A percentile compares a stretch with the other conserved stretches of the same genome.
Conservation (phyloP, 2,888 invertebrate genomes). For the Dicycla oo region DNA sequence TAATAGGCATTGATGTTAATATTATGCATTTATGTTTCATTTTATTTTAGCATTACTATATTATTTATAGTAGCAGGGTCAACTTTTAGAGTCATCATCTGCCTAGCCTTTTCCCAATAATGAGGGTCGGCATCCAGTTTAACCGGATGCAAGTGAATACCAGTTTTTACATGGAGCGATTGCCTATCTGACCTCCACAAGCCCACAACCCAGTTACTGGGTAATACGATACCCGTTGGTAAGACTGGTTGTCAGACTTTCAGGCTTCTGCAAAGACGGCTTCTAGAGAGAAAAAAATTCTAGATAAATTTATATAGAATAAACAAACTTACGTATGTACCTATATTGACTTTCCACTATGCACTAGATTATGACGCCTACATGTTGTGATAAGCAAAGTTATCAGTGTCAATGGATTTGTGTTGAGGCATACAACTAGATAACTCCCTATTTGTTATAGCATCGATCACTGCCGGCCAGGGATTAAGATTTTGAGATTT, state of each 20-base stretch:
- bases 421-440: constrained; percentile 65
- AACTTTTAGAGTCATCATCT: too few species aligned
- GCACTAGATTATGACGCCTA: constrained; percentile 66
- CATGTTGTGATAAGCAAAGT: constrained; percentile 68
- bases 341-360: constrained; percentile 54
- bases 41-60: constrained; percentile 24
- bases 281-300: too few species aligned
- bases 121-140: too few species aligned
- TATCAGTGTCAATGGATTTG: constrained; percentile 73
- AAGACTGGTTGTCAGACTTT: too few species aligned
- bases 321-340: constrained; percentile 54
- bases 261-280: too few species aligned
- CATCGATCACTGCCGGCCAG: constrained; percentile 79
- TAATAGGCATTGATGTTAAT: constrained; percentile 27
- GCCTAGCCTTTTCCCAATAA: too few species aligned
- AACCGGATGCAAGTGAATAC: too few species aligned
- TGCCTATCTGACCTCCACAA: too few species aligned
- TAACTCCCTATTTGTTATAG: constrained; percentile 66
- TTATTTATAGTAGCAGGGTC: background rate
- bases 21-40: constrained; percentile 29
- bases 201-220: too few species aligned
- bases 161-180: too few species aligned
- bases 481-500: constrained; percentile 81
- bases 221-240: too few species aligned
- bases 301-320: too few species aligned